These are phyloP conservation scores for Rousettus leschenaultii DNA, from an alignment of 2,113 vertebrate genomes.

Conservation along the genomic window DNA sequence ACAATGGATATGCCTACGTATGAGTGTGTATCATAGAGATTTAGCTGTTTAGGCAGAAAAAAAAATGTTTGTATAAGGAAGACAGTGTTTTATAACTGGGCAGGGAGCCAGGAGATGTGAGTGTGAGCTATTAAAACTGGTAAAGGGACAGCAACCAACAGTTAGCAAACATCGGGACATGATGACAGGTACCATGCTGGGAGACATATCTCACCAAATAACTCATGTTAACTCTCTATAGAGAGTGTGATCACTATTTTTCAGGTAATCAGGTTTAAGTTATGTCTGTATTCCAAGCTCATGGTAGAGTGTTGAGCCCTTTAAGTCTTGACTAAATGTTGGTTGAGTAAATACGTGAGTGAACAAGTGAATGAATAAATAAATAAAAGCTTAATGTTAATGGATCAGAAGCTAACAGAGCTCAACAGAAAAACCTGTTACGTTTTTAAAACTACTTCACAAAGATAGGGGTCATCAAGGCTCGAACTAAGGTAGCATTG, in stretches of 20 bases:
- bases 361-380: background rate
- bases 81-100: background rate
- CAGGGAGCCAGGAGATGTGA: background rate
- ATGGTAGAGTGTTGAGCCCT: fast-evolving
- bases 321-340: background rate
- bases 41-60: background rate
- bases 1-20: background rate
- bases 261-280: background rate
- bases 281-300: background rate
- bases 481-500: background rate
- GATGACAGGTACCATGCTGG: background rate
- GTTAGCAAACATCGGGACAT: background rate
- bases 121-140: background rate
- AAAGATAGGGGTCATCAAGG: background rate
- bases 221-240: background rate
- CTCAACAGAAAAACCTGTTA: background rate
- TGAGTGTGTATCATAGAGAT: background rate
- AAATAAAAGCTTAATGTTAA: background rate
- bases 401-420: background rate
- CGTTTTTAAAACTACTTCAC: background rate
- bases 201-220: background rate
- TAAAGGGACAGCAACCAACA: background rate
- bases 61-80: background rate
- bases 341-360: background rate
- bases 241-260: background rate